phyloP scores from a whole-genome alignment of 2,113 vertebrate genomes.

The Colius striatus region DNA sequence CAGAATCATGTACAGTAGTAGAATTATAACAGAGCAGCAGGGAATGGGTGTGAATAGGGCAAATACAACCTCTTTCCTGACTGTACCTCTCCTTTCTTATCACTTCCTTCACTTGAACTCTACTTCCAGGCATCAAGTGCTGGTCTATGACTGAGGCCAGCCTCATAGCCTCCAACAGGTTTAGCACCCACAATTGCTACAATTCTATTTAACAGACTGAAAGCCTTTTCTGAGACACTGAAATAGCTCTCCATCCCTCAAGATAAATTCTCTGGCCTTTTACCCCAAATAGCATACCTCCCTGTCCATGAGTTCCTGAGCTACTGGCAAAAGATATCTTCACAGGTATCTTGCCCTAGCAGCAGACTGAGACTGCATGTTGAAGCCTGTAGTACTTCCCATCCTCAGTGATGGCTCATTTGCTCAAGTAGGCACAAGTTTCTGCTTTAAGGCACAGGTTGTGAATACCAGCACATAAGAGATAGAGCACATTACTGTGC shows the following conservation, averaged over 20 bases:
- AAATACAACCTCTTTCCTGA: background rate
- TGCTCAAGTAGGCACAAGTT: background rate
- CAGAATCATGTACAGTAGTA: accelerated
- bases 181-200: background rate
- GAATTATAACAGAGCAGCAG: background rate
- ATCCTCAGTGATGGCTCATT: background rate
- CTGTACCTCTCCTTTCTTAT: background rate
- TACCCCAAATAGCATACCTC: background rate
- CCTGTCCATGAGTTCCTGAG: background rate
- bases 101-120: background rate
- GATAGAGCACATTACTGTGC: background rate
- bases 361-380: background rate
- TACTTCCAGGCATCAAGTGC: background rate
- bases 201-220: background rate
- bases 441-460: background rate
- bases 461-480: background rate
- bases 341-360: background rate
- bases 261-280: background rate
- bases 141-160: background rate
- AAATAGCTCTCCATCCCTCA: background rate
- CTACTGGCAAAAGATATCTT: background rate
- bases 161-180: background rate
- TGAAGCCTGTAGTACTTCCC: no score
- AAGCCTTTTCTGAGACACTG: background rate
- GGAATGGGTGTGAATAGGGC: accelerated